A percentile compares a stretch with the other conserved stretches of the same genome.
Evolutionary conservation across 1,140 invertebrate genomes (phyloP).

Genomic region (Bombus cullumanus): DNA sequence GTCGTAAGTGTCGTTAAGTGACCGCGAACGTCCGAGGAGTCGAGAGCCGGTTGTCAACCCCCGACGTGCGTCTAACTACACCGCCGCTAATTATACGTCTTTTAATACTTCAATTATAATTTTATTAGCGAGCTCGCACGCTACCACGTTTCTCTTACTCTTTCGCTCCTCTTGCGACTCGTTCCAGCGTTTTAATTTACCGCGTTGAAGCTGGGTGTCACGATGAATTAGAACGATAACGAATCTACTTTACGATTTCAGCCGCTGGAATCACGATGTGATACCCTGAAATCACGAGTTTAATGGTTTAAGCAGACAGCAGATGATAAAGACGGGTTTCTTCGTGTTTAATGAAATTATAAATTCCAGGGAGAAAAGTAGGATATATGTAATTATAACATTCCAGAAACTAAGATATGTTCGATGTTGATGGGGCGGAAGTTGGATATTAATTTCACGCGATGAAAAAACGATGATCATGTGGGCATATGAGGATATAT

Average conservation of each 20-base stretch:
- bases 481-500: too few relatives aligned
- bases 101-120: constrained; percentile 59
- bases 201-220: neutral
- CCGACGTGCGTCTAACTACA: constrained; percentile 19
- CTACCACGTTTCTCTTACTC: too few relatives aligned
- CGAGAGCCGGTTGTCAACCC: constrained; percentile 56
- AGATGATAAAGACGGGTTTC: neutral
- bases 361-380: neutral
- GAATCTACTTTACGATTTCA: too few relatives aligned
- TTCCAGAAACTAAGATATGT: neutral
- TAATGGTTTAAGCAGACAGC: too few relatives aligned
- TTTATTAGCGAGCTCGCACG: constrained; percentile 39
- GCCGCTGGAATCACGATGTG: too few relatives aligned
- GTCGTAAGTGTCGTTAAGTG: constrained; percentile 53
- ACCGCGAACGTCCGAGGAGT: constrained; percentile 31
- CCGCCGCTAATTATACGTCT: constrained; percentile 33
- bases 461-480: too few relatives aligned
- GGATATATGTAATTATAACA: neutral
- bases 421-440: neutral
- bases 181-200: constrained; percentile 23
- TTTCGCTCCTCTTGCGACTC: neutral
- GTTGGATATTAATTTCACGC: too few relatives aligned
- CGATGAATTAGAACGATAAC: constrained; percentile 29
- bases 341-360: neutral
- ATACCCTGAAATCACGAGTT: too few relatives aligned